phyloP scores from a whole-genome alignment of 2,888 invertebrate genomes.

The Cryptophagus acutangulus region DNA sequence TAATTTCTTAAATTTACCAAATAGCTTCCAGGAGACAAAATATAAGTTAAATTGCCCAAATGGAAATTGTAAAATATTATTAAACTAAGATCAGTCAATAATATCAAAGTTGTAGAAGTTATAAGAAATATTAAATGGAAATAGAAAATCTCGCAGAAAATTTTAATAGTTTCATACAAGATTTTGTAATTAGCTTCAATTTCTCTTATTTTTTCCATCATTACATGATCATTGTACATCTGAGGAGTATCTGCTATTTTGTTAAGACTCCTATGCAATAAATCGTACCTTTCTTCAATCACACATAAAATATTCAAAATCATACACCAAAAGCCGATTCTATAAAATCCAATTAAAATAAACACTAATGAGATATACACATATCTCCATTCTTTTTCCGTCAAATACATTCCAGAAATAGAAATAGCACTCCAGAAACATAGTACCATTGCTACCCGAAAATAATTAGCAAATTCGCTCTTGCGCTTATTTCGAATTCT shows the following conservation, averaged over 20 bases:
- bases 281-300: conserved; percentile 1
- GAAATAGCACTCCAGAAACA: too few relatives aligned
- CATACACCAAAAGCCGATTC: too few relatives aligned
- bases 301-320: background rate
- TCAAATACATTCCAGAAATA: too few relatives aligned
- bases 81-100: background rate
- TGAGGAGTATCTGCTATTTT: background rate
- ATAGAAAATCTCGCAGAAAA: background rate
- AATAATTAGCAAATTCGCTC: too few relatives aligned
- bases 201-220: background rate
- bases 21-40: too few relatives aligned
- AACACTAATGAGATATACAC: too few relatives aligned
- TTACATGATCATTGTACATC: background rate
- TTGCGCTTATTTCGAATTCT: too few relatives aligned
- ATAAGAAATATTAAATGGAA: background rate
- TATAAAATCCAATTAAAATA: too few relatives aligned
- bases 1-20: too few relatives aligned
- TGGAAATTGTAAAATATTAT: background rate
- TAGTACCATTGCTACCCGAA: too few relatives aligned
- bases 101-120: background rate
- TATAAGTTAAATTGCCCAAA: too few relatives aligned
- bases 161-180: background rate
- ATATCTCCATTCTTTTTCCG: too few relatives aligned
- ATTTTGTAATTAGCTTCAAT: background rate
- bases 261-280: background rate